Conservation (phyloP, 2,888 invertebrate species). For the Epirrita christyi region DNA sequence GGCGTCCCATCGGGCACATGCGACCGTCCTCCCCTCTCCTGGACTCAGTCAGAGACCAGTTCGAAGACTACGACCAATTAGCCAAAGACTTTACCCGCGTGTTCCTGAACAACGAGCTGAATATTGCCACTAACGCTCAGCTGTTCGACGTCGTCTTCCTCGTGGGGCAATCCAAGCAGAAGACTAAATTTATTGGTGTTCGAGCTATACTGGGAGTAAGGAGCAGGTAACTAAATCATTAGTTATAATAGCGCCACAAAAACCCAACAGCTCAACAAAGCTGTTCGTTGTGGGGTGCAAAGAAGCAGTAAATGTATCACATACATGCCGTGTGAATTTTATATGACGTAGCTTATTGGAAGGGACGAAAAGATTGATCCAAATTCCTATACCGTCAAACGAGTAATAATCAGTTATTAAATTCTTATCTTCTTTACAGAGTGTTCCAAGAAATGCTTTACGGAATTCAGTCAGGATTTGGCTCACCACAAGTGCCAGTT, state of each 20-base stretch:
- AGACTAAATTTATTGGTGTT: slow-evolving; percentile 95
- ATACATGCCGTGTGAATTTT: no score
- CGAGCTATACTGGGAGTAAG: slow-evolving; percentile 95
- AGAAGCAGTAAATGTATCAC: no score
- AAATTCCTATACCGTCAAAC: no score
- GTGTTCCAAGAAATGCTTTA: slow-evolving; percentile 98
- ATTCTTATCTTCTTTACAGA: slow-evolving; percentile 70
- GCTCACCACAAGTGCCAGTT: slow-evolving; percentile 96
- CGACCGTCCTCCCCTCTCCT: slow-evolving; percentile 95
- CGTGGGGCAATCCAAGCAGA: slow-evolving; percentile 96
- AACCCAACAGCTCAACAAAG: no score
- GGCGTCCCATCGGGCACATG: slow-evolving; percentile 98
- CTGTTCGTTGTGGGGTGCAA: no score
- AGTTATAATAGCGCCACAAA: no score
- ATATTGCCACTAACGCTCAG: slow-evolving; percentile 90
- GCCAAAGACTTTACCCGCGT: slow-evolving; percentile 96
- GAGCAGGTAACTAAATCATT: slow-evolving; percentile 86
- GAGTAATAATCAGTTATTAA: no score
- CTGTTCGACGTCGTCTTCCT: slow-evolving; percentile 96
- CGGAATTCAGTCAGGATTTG: slow-evolving; percentile 96
- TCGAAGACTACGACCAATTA: slow-evolving; percentile 96
- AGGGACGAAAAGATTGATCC: no score
- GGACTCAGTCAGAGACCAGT: slow-evolving; percentile 96
- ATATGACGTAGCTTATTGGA: no score
- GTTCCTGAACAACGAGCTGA: slow-evolving; percentile 93